Base-by-base conservation (phyloP, 2,113 vertebrate genomes). In the Hyperopisus bebe region DNA sequence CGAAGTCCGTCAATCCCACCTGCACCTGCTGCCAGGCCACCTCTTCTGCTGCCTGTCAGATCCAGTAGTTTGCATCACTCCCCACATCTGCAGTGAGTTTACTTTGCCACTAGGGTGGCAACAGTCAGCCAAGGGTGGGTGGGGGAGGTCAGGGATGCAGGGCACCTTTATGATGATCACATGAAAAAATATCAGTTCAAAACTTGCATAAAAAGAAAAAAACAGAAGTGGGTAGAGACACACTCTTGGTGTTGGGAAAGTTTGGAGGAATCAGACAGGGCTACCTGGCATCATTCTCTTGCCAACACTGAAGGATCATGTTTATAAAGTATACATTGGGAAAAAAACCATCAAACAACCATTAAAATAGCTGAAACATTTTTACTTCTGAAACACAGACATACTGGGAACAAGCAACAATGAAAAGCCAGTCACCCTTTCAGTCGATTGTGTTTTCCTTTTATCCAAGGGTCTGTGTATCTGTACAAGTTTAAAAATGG, bases 21-120 rank as follows among this genome's bases (percentile, higher is more conserved):
- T 99, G 98, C 98, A 98, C 99, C 97, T 99, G 98, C 95, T 99
- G 98, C 95, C 98, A 99, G 96, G 98, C 98, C 92, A 98, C 97
- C 87, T 98, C 98, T 93, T 98, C 98, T 93, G 97, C 98, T 24
- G 96, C 98, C 95, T 99, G 98, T 95, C 98, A 99, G 94, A 99
- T 99, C 95, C 98, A 99, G 97, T 99, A 99, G 96, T 95, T 62
- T 53, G 15, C 53, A 85, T 35, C 48, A 92, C 74, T 50, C 17
- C 92, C 91, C 19, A 86, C 88, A 85, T 94, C 92, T 91, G 91
- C 93, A 92, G 91, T 92, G 92, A 93, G 92, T 93, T 91, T 90
- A 91, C 92, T 88, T 91, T 53, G 66, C 91, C 89, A 62, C 90
- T 74, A 90, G 90, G 89, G 91, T 86, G 91, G 92, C 89, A 89